Conservation (phyloP, 1,140 invertebrate species). For the Thaumetopoea pityocampa region DNA sequence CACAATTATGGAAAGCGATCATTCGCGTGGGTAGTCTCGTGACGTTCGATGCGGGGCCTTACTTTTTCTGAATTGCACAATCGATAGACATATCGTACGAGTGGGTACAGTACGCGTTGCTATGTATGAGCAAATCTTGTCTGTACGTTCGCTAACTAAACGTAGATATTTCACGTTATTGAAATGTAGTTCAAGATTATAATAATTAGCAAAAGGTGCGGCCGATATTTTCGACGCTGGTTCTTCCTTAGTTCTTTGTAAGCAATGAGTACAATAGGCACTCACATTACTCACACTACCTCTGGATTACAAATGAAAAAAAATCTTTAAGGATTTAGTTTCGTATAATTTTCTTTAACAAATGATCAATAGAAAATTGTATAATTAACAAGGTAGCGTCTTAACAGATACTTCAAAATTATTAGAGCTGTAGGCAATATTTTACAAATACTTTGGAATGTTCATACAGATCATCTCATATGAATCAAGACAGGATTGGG, state of each 20-base stretch:
- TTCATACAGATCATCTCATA: conserved; percentile 72
- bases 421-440: conserved; percentile 73
- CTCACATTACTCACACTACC: no score
- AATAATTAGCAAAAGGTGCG: conserved; percentile 47
- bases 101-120: conserved; percentile 1
- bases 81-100: conserved; percentile 1
- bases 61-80: conserved; percentile 43
- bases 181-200: conserved; percentile 63
- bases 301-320: conserved; percentile 44
- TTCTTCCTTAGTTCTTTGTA: no score
- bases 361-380: conserved; percentile 76
- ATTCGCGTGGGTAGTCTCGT: conserved; percentile 26
- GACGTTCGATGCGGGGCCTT: conserved; percentile 30
- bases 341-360: conserved; percentile 76
- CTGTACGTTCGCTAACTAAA: conserved; percentile 7
- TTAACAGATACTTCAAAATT: conserved; percentile 74
- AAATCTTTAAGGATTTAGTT: conserved; percentile 70
- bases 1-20: conserved; percentile 45
- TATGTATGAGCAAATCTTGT: not conserved
- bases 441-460: conserved; percentile 75
- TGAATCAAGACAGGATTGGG: conserved; percentile 49
- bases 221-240: conserved; percentile 10
- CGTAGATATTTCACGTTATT: conserved; percentile 33
- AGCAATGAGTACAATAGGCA: no score
- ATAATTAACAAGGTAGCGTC: conserved; percentile 76